Evolutionary conservation across 2,888 invertebrate species (phyloP).

Genomic region (Agrotis clavis): DNA sequence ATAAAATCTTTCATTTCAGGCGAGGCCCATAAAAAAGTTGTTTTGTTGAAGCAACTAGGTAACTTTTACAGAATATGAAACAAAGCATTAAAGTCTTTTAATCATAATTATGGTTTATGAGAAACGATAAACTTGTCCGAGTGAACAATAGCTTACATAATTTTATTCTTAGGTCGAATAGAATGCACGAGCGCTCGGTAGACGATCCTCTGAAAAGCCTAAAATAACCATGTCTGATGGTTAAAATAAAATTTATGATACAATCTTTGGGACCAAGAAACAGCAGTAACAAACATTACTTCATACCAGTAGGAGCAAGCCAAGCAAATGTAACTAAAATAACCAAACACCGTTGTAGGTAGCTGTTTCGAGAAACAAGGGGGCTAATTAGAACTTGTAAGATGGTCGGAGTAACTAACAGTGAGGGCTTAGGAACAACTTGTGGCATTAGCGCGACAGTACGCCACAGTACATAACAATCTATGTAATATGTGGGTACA

Average conservation of each 20-base stretch:
- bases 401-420: slow-evolving; percentile 75
- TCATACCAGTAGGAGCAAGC: slow-evolving; percentile 18
- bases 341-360: slow-evolving; percentile 64
- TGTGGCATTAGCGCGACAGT: slow-evolving; percentile 68
- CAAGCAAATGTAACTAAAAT: slow-evolving; percentile 61
- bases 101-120: slow-evolving; percentile 1
- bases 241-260: slow-evolving; percentile 1
- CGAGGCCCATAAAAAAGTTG: slow-evolving; percentile 3
- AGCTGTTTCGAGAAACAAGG: slow-evolving; percentile 74
- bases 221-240: background rate
- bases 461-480: slow-evolving; percentile 52
- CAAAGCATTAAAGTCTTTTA: background rate
- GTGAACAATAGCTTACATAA: background rate
- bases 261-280: background rate
- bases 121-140: slow-evolving; percentile 6
- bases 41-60: background rate
- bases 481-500: slow-evolving; percentile 31
- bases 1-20: slow-evolving; percentile 5
- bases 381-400: slow-evolving; percentile 78
- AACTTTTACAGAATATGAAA: slow-evolving; percentile 10
- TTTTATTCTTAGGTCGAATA: background rate
- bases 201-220: no score
- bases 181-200: no score
- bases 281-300: slow-evolving; percentile 24
- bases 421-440: slow-evolving; percentile 70